Evolutionary conservation across 2,888 invertebrate species (phyloP).

Genomic region (Habroteleia sp.): DNA sequence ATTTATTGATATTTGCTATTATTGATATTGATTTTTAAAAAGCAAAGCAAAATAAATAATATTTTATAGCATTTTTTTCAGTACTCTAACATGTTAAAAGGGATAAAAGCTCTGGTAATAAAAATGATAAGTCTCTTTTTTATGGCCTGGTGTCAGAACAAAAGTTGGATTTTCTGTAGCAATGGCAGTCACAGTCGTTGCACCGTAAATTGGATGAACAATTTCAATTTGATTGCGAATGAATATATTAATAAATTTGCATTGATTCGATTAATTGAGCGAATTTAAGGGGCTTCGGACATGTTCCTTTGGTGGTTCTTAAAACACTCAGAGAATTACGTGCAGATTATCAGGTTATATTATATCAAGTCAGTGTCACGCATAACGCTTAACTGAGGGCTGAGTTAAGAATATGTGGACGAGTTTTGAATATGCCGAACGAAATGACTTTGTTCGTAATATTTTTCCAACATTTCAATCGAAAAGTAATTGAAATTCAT

Average conservation of each 20-base stretch:
- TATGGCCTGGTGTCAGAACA: background rate
- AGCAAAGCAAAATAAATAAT: too few species aligned
- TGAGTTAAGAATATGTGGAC: slow-evolving; percentile 10
- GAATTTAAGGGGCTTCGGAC: slow-evolving; percentile 56
- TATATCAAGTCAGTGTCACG: slow-evolving; percentile 56
- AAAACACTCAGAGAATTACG: slow-evolving; percentile 40
- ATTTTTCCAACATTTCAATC: too few species aligned
- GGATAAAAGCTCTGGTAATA: background rate
- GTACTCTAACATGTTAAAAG: too few species aligned
- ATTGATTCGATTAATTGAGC: slow-evolving; percentile 58
- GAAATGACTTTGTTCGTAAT: too few species aligned
- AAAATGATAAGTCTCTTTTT: background rate
- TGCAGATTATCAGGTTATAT: slow-evolving; percentile 57
- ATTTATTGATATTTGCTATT: too few species aligned
- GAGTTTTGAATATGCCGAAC: too few species aligned
- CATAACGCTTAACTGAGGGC: slow-evolving; percentile 37
- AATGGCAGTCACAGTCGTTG: background rate
- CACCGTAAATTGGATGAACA: slow-evolving; percentile 40
- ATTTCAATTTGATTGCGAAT: slow-evolving; percentile 40
- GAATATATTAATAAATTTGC: slow-evolving; percentile 58
- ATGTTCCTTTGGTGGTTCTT: slow-evolving; percentile 24
- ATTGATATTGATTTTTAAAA: too few species aligned
- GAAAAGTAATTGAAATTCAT: too few species aligned
- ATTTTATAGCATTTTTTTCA: too few species aligned
- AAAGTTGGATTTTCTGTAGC: slow-evolving; percentile 7